Conservation (phyloP, 2,113 vertebrate genomes). For the Tretioscincus oriximinensis region DNA sequence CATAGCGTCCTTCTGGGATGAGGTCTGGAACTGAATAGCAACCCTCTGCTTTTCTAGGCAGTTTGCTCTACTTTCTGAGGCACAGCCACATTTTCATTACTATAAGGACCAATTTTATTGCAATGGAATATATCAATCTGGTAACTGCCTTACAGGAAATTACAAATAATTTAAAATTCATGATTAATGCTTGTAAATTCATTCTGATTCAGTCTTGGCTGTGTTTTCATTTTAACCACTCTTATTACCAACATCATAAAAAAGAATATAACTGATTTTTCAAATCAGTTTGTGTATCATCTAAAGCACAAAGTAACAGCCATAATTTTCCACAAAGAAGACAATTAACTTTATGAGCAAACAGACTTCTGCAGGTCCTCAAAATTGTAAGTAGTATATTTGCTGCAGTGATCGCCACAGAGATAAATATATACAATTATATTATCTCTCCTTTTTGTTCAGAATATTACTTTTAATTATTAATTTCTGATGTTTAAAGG, state of each 20-base stretch:
- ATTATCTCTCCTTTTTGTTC: background rate
- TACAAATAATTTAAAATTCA: conserved; percentile 41
- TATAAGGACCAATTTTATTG: conserved; percentile 38
- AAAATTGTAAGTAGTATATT: background rate
- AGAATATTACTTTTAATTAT: background rate
- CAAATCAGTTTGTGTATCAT: background rate
- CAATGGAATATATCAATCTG: conserved; percentile 17
- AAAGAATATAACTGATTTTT: background rate
- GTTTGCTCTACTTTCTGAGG: too few species aligned
- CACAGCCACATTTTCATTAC: too few species aligned
- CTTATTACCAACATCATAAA: conserved; percentile 31
- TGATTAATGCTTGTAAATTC: conserved; percentile 21
- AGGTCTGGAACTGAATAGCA: too few species aligned
- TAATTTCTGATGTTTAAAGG: background rate
- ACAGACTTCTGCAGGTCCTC: background rate
- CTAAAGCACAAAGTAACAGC: background rate
- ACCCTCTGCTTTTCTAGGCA: too few species aligned
- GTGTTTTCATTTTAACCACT: background rate
- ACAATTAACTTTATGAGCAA: background rate
- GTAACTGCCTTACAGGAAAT: conserved; percentile 4
- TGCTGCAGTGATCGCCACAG: background rate
- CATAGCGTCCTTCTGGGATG: too few species aligned
- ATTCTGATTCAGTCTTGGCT: conserved; percentile 28
- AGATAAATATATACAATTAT: background rate
- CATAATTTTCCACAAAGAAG: background rate